These are phyloP conservation scores for Drosophila pegasa DNA, from an alignment of 2,888 invertebrate genomes.

Conservation along the genomic window DNA sequence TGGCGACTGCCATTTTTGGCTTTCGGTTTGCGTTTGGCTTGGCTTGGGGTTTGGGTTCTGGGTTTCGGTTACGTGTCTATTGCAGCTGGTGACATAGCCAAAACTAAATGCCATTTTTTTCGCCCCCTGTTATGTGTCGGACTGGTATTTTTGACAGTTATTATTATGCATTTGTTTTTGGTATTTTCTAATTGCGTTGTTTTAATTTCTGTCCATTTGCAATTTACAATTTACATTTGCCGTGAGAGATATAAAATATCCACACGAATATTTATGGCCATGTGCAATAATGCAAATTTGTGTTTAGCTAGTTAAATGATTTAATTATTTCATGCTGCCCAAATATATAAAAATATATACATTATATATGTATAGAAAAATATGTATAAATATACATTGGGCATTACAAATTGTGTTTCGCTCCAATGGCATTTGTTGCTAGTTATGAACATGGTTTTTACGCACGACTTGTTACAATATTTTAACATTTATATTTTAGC, in stretches of 20 bases:
- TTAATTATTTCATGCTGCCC: slow-evolving; percentile 10
- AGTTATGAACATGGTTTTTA: neutral
- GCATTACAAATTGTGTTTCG: slow-evolving; percentile 2
- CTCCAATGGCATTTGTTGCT: neutral
- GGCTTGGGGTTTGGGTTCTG: neutral
- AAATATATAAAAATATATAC: neutral
- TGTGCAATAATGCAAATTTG: slow-evolving; percentile 52
- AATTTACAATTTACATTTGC: slow-evolving; percentile 63
- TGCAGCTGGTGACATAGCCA: slow-evolving; percentile 23
- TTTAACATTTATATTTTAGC: slow-evolving; percentile 7
- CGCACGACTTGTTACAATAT: slow-evolving; percentile 4
- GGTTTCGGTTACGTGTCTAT: slow-evolving; percentile 26
- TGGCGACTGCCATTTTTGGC: slow-evolving; percentile 32
- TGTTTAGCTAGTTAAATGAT: slow-evolving; percentile 7
- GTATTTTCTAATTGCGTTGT: slow-evolving; percentile 68
- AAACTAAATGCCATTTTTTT: slow-evolving; percentile 13
- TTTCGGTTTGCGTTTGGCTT: slow-evolving; percentile 2
- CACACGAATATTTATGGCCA: slow-evolving; percentile 11
- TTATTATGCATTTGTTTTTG: slow-evolving; percentile 51
- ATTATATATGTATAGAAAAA: too few species aligned
- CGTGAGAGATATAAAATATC: too few species aligned
- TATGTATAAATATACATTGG: neutral
- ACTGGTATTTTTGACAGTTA: slow-evolving; percentile 23
- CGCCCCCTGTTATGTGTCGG: neutral
- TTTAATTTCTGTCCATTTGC: slow-evolving; percentile 46